Percentiles rank a stretch among this genome's conserved stretches.
Evolutionary conservation across 2,888 invertebrate genomes (phyloP).

Genomic region (Pterostichus niger): DNA sequence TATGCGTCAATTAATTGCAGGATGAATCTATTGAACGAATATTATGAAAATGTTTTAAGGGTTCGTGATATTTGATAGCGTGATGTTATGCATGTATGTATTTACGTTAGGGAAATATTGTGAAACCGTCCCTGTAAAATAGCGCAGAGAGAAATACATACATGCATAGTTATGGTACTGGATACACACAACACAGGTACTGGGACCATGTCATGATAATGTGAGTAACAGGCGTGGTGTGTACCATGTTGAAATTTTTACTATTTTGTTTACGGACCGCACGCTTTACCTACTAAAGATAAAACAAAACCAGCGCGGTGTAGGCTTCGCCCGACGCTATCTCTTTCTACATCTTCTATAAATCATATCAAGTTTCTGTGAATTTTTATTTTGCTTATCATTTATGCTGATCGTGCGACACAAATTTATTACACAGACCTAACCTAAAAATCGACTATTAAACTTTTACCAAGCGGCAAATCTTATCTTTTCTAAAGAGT

Average conservation of each 20-base stretch:
- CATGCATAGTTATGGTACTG: background rate
- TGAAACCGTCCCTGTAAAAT: background rate
- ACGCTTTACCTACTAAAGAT: constrained; percentile 58
- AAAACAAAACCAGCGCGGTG: constrained; percentile 55
- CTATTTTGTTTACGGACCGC: constrained; percentile 61
- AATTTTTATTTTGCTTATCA: constrained; percentile 55
- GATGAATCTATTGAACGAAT: too few species aligned
- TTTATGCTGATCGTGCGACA: constrained; percentile 43
- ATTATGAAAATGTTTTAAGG: too few species aligned
- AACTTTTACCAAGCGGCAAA: background rate
- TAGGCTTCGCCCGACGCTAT: constrained; percentile 39
- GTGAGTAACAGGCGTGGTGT: constrained; percentile 58
- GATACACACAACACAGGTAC: background rate
- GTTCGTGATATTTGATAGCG: background rate
- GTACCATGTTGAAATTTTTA: constrained; percentile 61
- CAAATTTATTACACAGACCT: constrained; percentile 38
- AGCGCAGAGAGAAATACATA: background rate
- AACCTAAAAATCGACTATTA: constrained; percentile 27
- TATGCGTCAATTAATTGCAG: too few species aligned
- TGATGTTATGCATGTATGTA: background rate
- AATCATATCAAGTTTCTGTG: constrained; percentile 57
- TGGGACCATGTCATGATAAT: constrained; percentile 50
- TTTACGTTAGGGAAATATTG: background rate
- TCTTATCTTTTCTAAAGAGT: constrained; percentile 1
- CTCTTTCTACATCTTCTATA: constrained; percentile 54